Evolutionary conservation across 2,113 vertebrate genomes (phyloP).

Genomic region (Ctenodactylus gundi): DNA sequence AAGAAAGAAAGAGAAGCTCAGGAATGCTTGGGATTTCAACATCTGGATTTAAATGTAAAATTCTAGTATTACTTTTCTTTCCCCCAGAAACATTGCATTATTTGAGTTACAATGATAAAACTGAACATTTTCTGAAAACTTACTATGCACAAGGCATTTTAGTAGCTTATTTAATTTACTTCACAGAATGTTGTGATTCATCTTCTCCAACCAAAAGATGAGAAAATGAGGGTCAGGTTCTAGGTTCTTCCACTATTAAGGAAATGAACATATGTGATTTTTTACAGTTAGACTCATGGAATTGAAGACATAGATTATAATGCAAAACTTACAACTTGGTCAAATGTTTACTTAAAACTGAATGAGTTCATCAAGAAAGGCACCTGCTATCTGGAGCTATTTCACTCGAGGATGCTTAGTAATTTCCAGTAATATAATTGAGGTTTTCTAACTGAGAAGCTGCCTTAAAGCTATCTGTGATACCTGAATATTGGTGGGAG

Average conservation of each 20-base stretch:
- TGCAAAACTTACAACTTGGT: background rate
- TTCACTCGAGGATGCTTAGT: background rate
- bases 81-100: background rate
- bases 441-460: background rate
- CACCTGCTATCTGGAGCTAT: background rate
- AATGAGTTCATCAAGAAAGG: background rate
- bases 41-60: background rate
- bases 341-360: background rate
- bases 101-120: background rate
- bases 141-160: background rate
- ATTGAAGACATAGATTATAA: background rate
- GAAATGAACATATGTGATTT: background rate
- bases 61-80: background rate
- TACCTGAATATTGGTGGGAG: background rate
- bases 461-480: background rate
- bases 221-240: background rate
- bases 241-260: background rate
- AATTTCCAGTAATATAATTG: constrained; percentile 6
- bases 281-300: background rate
- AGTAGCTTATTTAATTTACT: constrained; percentile 16
- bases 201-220: background rate
- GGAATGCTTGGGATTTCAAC: background rate
- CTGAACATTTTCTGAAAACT: background rate
- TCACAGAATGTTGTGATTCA: background rate
- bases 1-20: background rate